Base-by-base conservation (phyloP, 2,888 invertebrate species). In the Gerris lacustris region DNA sequence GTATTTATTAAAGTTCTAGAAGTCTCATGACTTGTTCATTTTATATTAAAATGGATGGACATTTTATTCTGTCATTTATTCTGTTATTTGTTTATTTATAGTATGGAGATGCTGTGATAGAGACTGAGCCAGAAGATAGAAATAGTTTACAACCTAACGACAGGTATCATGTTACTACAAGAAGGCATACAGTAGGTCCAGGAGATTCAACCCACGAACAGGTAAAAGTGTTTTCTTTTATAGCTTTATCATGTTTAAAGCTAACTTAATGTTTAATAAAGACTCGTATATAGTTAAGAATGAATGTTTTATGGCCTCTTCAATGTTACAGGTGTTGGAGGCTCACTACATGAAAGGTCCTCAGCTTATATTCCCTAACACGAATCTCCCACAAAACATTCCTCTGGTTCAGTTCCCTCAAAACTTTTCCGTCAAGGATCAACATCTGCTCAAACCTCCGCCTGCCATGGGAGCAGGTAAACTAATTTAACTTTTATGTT, bases 161-260 rank as follows among this genome's bases (percentile, higher is more conserved):
- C 71, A 77, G 75, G 66, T 77, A 77, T 67, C 76, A 76, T 55
- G 74, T 77, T 6, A 89, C 90, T 67, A 87, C 90, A 68, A 83
- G 96, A 63, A 83, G 96, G 31, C 96, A 96, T 80, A 96, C 96
- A 0, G 95, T 96, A 0, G 96, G 96, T 0, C 94, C 94, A 0
- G 94, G 94, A 5, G 94, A 95, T 82, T 88, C 92, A 47, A 86
- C 91, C 0, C 93, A 93, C 78, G 89, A 91, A 76, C 91, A 91
- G 83, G 88, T 86, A 75, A 72, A 77, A 71, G 15, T 31, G n/a
- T n/a, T n/a, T n/a, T 31, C 31, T 31, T 31, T 31, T 31, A 31
- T 31, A 31, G 1, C 31, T 31, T 31, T 31, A 31, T 31, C 31
- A 31, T 4, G 31, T 31, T 31, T 31, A 4, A 31, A 31, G 4